Conservation (phyloP, 2,797 vertebrate species). For the Aulostomus chinensis region DNA sequence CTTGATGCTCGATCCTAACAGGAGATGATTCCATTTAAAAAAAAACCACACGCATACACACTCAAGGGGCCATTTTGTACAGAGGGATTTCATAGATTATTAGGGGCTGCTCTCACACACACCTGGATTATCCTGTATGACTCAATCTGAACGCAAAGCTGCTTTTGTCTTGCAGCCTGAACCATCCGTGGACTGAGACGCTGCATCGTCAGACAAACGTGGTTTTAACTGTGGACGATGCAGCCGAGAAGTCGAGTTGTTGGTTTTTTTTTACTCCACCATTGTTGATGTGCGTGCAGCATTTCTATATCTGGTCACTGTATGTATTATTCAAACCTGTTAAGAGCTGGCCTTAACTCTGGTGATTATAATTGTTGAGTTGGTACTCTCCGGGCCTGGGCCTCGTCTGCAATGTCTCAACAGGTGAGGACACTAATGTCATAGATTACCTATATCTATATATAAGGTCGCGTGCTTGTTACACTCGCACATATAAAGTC, state of each 20-base stretch:
- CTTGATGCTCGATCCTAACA: constrained; percentile 42
- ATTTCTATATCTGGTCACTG: constrained; percentile 70
- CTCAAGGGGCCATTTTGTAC: constrained; percentile 66
- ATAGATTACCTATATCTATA: constrained; percentile 61
- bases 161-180: constrained; percentile 29
- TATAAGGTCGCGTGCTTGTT: constrained; percentile 60
- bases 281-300: constrained; percentile 53
- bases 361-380: constrained; percentile 63
- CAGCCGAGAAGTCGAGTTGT: constrained; percentile 23
- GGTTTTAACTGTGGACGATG: constrained; percentile 35
- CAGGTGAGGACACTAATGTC: constrained; percentile 64
- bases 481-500: constrained; percentile 56
- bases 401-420: constrained; percentile 64
- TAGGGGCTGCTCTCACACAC: constrained; percentile 15
- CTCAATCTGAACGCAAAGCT: constrained; percentile 32
- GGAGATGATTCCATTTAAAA: constrained; percentile 37
- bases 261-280: constrained; percentile 39
- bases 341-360: constrained; percentile 80
- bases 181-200: constrained; percentile 35
- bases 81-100: constrained; percentile 40
- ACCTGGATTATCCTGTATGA: constrained; percentile 18
- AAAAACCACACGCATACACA: background rate
- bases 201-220: constrained; percentile 6
- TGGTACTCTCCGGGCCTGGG: constrained; percentile 68
- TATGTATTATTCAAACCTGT: constrained; percentile 67